phyloP scores from a whole-genome alignment of 2,888 invertebrate species.

The Drosophila melanosoma region DNA sequence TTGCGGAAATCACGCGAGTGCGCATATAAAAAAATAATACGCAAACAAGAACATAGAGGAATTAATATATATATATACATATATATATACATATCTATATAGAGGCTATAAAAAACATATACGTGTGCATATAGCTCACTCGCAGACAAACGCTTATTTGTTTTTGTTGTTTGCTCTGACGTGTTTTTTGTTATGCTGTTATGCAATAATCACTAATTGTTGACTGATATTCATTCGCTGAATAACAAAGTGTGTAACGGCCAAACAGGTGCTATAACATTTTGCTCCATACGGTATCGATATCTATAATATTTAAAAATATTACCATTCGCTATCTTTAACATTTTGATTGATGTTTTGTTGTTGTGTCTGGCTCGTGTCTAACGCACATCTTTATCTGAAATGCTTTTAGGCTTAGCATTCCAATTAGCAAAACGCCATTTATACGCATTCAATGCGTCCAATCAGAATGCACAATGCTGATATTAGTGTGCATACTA shows the following conservation, averaged over 20 bases:
- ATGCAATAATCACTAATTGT: conserved; percentile 59
- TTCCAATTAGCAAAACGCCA: conserved; percentile 56
- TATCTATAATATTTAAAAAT: conserved; percentile 4
- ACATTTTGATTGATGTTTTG: conserved; percentile 12
- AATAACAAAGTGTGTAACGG: conserved; percentile 25
- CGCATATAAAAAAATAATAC: conserved; percentile 46
- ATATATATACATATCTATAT: conserved; percentile 39
- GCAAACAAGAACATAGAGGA: conserved; percentile 33
- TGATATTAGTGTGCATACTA: conserved; percentile 5
- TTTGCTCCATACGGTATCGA: not conserved
- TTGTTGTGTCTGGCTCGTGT: conserved; percentile 37
- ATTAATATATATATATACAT: conserved; percentile 41
- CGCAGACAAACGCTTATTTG: conserved; percentile 33
- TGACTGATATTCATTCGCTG: conserved; percentile 34
- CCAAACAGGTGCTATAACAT: conserved; percentile 46
- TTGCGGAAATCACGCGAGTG: conserved; percentile 75
- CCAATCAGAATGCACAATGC: conserved; percentile 62
- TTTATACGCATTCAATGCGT: conserved; percentile 57
- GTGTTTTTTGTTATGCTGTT: conserved; percentile 44
- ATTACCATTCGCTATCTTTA: conserved; percentile 19
- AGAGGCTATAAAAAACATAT: conserved; percentile 56
- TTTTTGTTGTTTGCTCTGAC: conserved; percentile 40
- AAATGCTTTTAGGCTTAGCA: conserved; percentile 32
- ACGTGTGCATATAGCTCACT: conserved; percentile 31
- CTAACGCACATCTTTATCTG: conserved; percentile 24